phyloP scores from a whole-genome alignment of 2,113 vertebrate genomes.

The Eira barbara region DNA sequence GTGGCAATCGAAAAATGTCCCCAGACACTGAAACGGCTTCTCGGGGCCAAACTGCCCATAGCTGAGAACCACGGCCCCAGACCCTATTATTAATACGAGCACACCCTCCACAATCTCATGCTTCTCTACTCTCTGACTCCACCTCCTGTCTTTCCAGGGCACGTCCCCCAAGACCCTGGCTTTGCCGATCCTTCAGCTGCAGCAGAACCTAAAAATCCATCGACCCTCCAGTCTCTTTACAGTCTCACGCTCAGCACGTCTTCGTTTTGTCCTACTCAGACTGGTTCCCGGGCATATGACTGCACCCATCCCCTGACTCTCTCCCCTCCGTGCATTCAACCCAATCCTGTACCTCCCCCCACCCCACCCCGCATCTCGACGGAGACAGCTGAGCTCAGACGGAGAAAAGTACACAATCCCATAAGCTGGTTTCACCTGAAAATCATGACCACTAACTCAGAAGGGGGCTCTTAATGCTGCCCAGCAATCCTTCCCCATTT shows the following conservation, averaged over 20 bases:
- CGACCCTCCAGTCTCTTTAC: too few species aligned
- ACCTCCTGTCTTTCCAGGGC: background rate
- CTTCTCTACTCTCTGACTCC: background rate
- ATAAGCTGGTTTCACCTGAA: background rate
- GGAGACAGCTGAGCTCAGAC: background rate
- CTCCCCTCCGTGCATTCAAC: accelerated
- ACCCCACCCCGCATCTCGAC: background rate
- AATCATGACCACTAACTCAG: too few species aligned
- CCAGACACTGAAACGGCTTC: background rate
- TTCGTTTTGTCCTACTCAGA: background rate
- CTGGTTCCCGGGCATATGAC: accelerated
- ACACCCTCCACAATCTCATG: background rate
- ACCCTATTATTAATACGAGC: too few species aligned
- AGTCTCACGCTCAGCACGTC: background rate
- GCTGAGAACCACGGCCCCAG: background rate
- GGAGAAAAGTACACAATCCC: background rate
- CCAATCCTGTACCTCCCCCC: background rate
- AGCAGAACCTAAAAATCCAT: background rate
- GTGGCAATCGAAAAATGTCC: background rate
- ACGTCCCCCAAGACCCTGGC: background rate
- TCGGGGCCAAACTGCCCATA: background rate
- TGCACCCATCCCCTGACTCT: background rate
- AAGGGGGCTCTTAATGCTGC: too few species aligned
- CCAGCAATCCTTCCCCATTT: background rate
- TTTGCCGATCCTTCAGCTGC: background rate